Conservation (phyloP, 2,888 invertebrate genomes). For the Tupiocoris notatus region DNA sequence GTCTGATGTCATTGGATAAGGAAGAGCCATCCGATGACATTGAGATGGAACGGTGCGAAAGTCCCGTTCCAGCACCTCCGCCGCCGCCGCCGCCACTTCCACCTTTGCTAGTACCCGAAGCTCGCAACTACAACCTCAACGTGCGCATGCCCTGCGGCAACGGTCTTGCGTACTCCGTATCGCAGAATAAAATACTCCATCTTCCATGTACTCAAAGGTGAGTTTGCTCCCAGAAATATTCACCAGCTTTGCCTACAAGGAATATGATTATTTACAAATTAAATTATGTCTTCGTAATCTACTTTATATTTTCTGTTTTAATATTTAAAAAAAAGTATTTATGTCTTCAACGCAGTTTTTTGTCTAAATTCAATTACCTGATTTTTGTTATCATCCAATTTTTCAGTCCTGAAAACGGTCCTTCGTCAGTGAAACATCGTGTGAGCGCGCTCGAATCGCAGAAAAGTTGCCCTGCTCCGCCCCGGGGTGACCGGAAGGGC, state of each 20-base stretch:
- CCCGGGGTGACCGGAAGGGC: conserved; percentile 52
- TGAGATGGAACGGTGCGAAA: conserved; percentile 37
- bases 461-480: conserved; percentile 36
- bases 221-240: too few relatives aligned
- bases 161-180: conserved; percentile 83
- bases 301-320: too few relatives aligned
- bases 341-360: too few relatives aligned
- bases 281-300: too few relatives aligned
- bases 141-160: conserved; percentile 77
- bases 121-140: conserved; percentile 51
- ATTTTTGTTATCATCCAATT: background rate
- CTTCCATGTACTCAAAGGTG: conserved; percentile 58
- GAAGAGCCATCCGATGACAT: conserved; percentile 21
- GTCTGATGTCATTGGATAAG: conserved; percentile 29
- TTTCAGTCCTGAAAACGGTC: conserved; percentile 55
- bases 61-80: conserved; percentile 43
- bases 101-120: conserved; percentile 49
- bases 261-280: too few relatives aligned
- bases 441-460: conserved; percentile 68
- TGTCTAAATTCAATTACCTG: background rate
- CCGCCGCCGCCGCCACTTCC: conserved; percentile 51
- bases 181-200: conserved; percentile 85
- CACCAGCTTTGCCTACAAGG: too few relatives aligned
- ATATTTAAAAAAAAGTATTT: too few relatives aligned
- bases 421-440: conserved; percentile 60